Evolutionary conservation across 2,113 vertebrate species (phyloP), one percentile per base, ranked within the genome.

Genomic region (Oreotrochilus melanogaster): DNA sequence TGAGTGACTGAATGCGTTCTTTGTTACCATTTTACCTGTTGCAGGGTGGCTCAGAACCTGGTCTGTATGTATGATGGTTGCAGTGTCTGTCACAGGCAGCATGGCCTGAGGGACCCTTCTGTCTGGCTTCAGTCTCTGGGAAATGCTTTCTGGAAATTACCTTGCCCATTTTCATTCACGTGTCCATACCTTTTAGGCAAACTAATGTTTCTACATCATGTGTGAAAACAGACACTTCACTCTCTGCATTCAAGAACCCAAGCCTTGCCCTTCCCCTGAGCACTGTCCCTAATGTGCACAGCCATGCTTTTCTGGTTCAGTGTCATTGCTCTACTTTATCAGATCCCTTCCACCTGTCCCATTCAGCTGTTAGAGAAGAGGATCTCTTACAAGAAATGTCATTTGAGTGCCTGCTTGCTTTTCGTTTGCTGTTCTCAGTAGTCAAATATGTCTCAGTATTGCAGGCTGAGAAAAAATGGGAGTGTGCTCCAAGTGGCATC

Each of bases 261-360:
- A 69, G 24, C 30, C 14, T 82, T 61, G 35, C 42, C 53, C 9
- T 67, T 53, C 19, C 18, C 14, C 54, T 54, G 16, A 33, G 24
- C 24, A 10, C 39, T 1, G 0, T 24, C 47, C 48, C 33, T 33
- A 6, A 33, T 10, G 23, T 42, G 28, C 13, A 24, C 6, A 7
- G 22, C 50, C 1, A 0, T 51, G 39, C 25, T 60, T 35, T 47
- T 61, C n/a, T 31, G 25, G 13, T 53, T 28, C 12, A 27, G 9
- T 58, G 27, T 74, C 18, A 13, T 43, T 66, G 69, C 51, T 65
- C 17, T 33, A 28, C 67, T 57, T 30, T 51, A 31, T 80, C 51
- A 58, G 35, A n/a, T 60, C 61, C 15, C 31, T 62, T 25, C 53
- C 1, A 2, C 53, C 5, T 33, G 37, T 47, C n/a, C 19, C 1